Evolutionary conservation across 2,113 vertebrate species (phyloP), one percentile per base, ranked within the genome.

Genomic region (Amia ocellicauda): DNA sequence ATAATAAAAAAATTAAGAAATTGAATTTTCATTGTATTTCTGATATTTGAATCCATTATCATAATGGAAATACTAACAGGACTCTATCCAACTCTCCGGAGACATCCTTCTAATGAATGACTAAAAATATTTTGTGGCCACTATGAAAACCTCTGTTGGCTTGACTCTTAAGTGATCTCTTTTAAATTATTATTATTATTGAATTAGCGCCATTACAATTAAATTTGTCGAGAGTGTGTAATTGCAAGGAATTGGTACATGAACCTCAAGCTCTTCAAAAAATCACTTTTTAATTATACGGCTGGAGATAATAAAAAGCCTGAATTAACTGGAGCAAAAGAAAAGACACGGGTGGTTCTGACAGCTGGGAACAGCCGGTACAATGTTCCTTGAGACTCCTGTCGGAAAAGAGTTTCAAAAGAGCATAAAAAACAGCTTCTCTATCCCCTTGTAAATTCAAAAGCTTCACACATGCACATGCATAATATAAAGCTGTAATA

Each of bases 161-260:
- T 47, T 14, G 4, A n/a, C 16, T 14, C n/a, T 47, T 47, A 14
- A 14, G 16, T 47, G 31, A 36, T 36, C 31, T 36, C 11, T 36
- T 36, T 36, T 36, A 36, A 36, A n/a, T n/a, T 36, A 36, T 36
- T 36, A 36, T 47, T 47, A 17, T 14, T 47, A 47, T 47, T 47
- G 13, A 47, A 47, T 47, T 17, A 47, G n/a, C 4, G 43, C 43
- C 43, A 3, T 47, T 14, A 3, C 16, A 47, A 47, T 47, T 47
- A 14, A 47, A 47, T 47, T 47, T 47, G 43, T n/a, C n/a, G 4
- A 2, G n/a, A 47, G 43, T 47, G 43, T 47, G 43, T 47, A 47
- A 47, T 47, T 47, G 43, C n/a, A 47, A 47, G 8, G 4, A 47
- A 47, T 47, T 47, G 43, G 43, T 47, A 47, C n/a, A n/a, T n/a